Conservation (phyloP, 2,888 invertebrate genomes). For the Smittia aterrima region DNA sequence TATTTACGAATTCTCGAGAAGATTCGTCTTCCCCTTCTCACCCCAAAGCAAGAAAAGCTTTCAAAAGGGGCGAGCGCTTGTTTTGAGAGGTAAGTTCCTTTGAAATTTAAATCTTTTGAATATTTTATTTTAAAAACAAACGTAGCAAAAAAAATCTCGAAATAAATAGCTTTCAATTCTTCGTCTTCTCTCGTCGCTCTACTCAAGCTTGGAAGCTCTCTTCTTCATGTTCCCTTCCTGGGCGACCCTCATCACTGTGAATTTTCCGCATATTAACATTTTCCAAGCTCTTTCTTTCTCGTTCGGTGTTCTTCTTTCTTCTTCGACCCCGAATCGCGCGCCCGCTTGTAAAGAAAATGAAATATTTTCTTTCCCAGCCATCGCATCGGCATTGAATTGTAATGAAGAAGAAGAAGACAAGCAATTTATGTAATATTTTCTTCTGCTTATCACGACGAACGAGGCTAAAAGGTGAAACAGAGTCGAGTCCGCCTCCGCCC, state of each 20-base stretch:
- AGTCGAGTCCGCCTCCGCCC: background rate
- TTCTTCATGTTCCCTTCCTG: slow-evolving; percentile 20
- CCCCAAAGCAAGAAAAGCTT: background rate
- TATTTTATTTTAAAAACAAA: slow-evolving; percentile 30
- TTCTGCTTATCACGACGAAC: slow-evolving; percentile 1
- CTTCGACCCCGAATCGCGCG: background rate
- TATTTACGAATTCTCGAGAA: too few species aligned
- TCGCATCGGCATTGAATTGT: slow-evolving; percentile 16
- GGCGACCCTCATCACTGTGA: slow-evolving; percentile 37
- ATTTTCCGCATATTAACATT: slow-evolving; percentile 42
- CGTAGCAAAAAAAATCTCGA: slow-evolving; percentile 3
- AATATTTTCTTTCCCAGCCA: background rate
- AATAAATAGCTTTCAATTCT: slow-evolving; percentile 26
- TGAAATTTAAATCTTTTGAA: slow-evolving; percentile 25
- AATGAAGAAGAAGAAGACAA: slow-evolving; percentile 12
- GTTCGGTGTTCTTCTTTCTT: too few species aligned
- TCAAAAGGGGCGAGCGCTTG: background rate
- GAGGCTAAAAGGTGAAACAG: slow-evolving; percentile 12
- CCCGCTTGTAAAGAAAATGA: background rate
- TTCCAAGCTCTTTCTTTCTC: slow-evolving; percentile 9
- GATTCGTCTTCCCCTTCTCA: too few species aligned
- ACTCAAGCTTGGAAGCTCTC: background rate
- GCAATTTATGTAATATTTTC: slow-evolving; percentile 35
- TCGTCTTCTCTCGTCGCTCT: slow-evolving; percentile 15
- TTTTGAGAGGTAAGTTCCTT: background rate